These are phyloP conservation scores for human (Homo sapiens) DNA, from an alignment of 2,113 vertebrate species.

Conservation along the genomic window GRCh38 chr18:68642001-68642500, in stretches of 20 bases:
- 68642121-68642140: too few relatives aligned
- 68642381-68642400: background rate
- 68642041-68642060: background rate
- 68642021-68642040: background rate
- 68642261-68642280: background rate
- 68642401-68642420: background rate
- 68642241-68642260: background rate
- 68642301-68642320: background rate
- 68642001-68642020: accelerated
- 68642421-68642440: background rate
- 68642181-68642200: too few relatives aligned
- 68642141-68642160: background rate
- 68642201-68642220: background rate
- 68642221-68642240: background rate
- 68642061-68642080: background rate
- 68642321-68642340: background rate
- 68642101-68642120: background rate
- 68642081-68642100: background rate
- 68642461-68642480: background rate
- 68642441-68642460: too few relatives aligned
- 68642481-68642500: background rate
- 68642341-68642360: background rate
- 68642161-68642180: background rate
- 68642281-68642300: background rate
- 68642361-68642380: background rate